Base-by-base conservation (phyloP, 2,888 invertebrate species). In the Panorpa germanica region DNA sequence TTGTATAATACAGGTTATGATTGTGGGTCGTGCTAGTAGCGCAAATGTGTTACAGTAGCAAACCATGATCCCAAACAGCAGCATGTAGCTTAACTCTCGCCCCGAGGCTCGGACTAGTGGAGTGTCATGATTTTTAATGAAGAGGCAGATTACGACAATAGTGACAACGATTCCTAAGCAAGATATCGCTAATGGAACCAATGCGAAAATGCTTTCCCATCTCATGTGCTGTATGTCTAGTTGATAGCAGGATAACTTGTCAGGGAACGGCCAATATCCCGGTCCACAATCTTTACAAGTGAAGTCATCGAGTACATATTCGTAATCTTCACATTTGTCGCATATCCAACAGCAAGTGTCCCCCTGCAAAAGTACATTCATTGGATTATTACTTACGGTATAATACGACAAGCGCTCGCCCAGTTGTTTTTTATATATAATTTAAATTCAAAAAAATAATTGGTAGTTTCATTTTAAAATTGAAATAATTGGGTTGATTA, bases 281-380 rank as follows among this genome's bases (percentile, higher is more conserved):
- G 64, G 59, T 2, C 69, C 71, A 40, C 73, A 73, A 42, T 68
- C 69, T 35, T 45, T 51, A 45, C 73, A 74, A 13, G 66, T 68
- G 35, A 65, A 69, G 42, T 69, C 70, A 44, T 72, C 65, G 40
- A 55, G 55, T 4, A 72, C 68, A 41, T 61, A 71, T 47, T 76
- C 73, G 46, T 66, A 67, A 5, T 64, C 62, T 43, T 70, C 66
- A 47, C 80, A 78, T 34, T 62, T 64, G 41, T 73, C 68, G 46
- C 78, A 80, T 13, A 74, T 70, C 80, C 80, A 78, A 50, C 78
- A 78, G 50, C 78, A 78, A 24, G 65, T 65, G 47, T 71, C 69
- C 5, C 67, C 68, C 52, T 55, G 43, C 3, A 45, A 44, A 36
- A 40, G 37, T 33, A 32, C n/a, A n/a, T n/a, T n/a, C n/a, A n/a